Evolutionary conservation across 2,888 invertebrate genomes (phyloP), one percentile per base, ranked within the genome.

Genomic region (Oasisia sp.): DNA sequence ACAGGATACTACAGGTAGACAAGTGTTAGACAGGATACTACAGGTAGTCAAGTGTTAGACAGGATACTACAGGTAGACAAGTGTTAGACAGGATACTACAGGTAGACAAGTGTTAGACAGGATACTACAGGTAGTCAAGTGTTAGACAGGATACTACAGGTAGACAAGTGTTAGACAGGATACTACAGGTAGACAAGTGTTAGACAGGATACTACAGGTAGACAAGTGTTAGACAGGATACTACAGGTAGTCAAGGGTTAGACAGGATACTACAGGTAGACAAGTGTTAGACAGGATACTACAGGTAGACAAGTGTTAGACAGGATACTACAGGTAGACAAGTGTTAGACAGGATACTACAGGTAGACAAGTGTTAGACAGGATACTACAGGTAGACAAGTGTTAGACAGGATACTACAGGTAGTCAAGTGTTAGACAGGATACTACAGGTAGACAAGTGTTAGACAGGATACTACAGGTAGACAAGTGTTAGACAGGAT

Each of bases 101-200:
- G 9, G 2, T 38, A 4, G 38, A 2, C 38, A 38, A 38, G 38
- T 38, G 38, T 38, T 38, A n/a, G n/a, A 11, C 5, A 0, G 32
- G 32, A 12, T 50, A 44, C 91, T 74, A 74, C 44, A 45, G 0
- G 12, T 44, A n/a, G 32, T 32, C 32, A 58, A 91, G 58, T 74
- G 50, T 19, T n/a, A n/a, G n/a, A n/a, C n/a, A n/a, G n/a, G n/a
- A n/a, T n/a, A n/a, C n/a, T n/a, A n/a, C n/a, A n/a, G n/a, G n/a
- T 58, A n/a, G 45, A n/a, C 32, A 91, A 32, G 32, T 19, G 94
- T 92, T 93, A 96, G 45, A 45, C 45, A 45, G n/a, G n/a, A n/a
- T n/a, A n/a, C n/a, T n/a, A n/a, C n/a, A n/a, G n/a, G n/a, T 38
- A n/a, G 38, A 2, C 38, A 38, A 14, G 50, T 50, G 50, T 12